phyloP scores from a whole-genome alignment of 2,113 vertebrate species.

The Carettochelys insculpta region DNA sequence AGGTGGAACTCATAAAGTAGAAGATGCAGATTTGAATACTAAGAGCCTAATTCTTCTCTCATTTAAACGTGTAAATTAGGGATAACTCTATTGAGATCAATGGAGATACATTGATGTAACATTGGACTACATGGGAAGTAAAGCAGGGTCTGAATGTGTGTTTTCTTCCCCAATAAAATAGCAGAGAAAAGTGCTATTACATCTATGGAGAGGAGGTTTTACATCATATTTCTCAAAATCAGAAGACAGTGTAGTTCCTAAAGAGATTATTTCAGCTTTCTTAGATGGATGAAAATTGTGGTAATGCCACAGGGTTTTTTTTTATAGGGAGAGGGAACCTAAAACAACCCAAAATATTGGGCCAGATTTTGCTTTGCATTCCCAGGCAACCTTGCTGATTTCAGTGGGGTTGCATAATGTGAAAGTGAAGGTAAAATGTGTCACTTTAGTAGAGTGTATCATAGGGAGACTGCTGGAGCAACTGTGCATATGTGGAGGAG shows the following conservation, averaged over 20 bases:
- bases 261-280: neutral
- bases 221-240: neutral
- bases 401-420: neutral
- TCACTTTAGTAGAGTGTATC: neutral
- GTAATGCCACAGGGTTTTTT: neutral
- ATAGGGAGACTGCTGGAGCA: constrained; percentile 7
- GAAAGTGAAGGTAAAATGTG: neutral
- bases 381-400: neutral
- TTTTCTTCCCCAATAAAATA: neutral
- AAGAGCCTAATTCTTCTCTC: neutral
- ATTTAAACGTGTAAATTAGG: neutral
- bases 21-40: neutral
- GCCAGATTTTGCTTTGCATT: neutral
- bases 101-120: neutral
- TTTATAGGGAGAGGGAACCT: neutral
- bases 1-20: constrained; percentile 12
- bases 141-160: neutral
- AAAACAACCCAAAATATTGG: neutral
- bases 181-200: neutral
- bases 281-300: neutral
- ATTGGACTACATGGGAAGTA: neutral
- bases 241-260: neutral
- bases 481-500: neutral
- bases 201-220: neutral
- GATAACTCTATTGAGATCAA: neutral